phyloP scores from a whole-genome alignment of 2,888 invertebrate species.

The Amphipoea oculea region DNA sequence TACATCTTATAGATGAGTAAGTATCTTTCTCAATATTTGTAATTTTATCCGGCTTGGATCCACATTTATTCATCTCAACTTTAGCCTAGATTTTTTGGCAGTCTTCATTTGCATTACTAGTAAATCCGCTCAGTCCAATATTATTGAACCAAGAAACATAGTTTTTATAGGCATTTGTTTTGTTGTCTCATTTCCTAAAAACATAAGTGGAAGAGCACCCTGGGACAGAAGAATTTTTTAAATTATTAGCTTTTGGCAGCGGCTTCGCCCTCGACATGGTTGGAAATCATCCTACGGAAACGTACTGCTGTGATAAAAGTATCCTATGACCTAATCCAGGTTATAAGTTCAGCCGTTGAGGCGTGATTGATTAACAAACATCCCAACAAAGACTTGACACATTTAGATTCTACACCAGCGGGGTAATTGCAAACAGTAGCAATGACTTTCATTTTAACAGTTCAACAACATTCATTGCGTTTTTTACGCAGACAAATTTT shows the following conservation, averaged over 20 bases:
- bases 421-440: not conserved
- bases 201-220: too few species aligned
- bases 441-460: not conserved
- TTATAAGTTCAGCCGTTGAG: not conserved
- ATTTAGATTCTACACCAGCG: not conserved
- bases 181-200: not conserved
- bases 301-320: not conserved
- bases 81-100: not conserved
- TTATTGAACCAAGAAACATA: not conserved
- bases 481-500: not conserved
- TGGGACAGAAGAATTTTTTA: not conserved
- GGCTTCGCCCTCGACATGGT: not conserved
- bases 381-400: not conserved
- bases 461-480: not conserved
- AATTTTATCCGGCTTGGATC: conserved; percentile 4
- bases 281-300: not conserved
- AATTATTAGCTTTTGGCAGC: not conserved
- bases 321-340: not conserved
- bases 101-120: too few species aligned
- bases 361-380: not conserved
- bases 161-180: not conserved
- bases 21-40: conserved; percentile 51
- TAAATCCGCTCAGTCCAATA: not conserved
- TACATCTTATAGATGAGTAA: conserved; percentile 82
- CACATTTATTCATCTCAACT: not conserved